Base-by-base conservation (phyloP, 2,113 vertebrate genomes). In the Eidolon helvum region DNA sequence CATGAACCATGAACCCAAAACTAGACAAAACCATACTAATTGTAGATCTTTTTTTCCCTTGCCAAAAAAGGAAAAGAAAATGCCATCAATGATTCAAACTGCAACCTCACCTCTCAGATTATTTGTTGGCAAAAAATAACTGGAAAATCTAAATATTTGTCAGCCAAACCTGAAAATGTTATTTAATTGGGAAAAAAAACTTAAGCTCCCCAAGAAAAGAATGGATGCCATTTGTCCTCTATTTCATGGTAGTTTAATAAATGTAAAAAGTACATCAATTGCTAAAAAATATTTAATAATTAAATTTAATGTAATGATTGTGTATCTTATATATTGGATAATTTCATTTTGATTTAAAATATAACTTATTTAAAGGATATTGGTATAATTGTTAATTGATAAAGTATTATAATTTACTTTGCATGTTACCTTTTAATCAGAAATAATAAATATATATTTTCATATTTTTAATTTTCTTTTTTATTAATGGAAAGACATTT, bases 81-180 rank as follows among this genome's bases (percentile, higher is more conserved):
- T 57, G 43, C 21, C 79, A 45, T 63, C 15, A 68, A 6, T 71
- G 57, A 11, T 90, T 95, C 74, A 96, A 24, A 88, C n/a, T 90
- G 11, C 53, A 95, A 35, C 10, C 5, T 90, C 4, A 65, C 53
- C 88, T 96, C 71, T 97, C 48, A 96, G 38, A 61, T 75, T 82
- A 96, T 35, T 89, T 68, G 57, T n/a, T 90, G 21, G 61, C 4
- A 71, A 57, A 48, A 22, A 43, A 78, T 57, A 61, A 63, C 35
- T 48, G 38, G 85, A 97, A 87, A 92, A 75, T 72, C n/a, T 87
- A 95, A 86, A 77, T 97, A 68, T 66, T 72, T 94, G 28, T 84
- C 24, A 96, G 16, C 18, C 55, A 92, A 82, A 77, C 24, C 1
- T 69, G 38, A 75, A 26, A 92, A 22, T 92, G 22, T 93, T 94